Conservation (phyloP, 2,797 vertebrate species). For the Harpagifer antarcticus region DNA sequence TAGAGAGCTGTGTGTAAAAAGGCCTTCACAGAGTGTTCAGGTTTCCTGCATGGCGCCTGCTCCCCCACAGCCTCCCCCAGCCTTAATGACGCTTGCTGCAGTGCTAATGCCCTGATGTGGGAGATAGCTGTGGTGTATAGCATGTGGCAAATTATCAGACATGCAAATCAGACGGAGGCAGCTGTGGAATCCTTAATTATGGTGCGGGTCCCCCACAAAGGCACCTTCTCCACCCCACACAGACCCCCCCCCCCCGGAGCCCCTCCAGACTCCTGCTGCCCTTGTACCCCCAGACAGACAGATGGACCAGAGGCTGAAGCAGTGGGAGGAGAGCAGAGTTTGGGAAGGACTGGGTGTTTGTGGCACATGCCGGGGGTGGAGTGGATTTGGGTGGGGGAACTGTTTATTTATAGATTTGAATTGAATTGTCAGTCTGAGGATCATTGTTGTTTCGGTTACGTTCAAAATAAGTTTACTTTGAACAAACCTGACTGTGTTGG, state of each 20-base stretch:
- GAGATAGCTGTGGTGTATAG: slow-evolving; percentile 72
- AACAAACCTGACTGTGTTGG: neutral
- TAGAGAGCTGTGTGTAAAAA: slow-evolving; percentile 42
- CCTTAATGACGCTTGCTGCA: slow-evolving; percentile 77
- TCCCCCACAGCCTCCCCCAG: slow-evolving; percentile 63
- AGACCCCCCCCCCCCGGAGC: slow-evolving; percentile 34
- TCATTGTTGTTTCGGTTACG: slow-evolving; percentile 46
- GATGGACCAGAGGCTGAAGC: slow-evolving; percentile 78
- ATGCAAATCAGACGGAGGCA: slow-evolving; percentile 84
- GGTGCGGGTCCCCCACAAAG: slow-evolving; percentile 78
- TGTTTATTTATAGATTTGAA: slow-evolving; percentile 72
- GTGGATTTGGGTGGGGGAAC: slow-evolving; percentile 30
- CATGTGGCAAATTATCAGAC: slow-evolving; percentile 84
- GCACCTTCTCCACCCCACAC: slow-evolving; percentile 62
- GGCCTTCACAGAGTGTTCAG: slow-evolving; percentile 48
- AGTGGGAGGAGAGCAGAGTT: slow-evolving; percentile 65
- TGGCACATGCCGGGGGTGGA: slow-evolving; percentile 54
- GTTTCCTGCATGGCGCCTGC: slow-evolving; percentile 62
- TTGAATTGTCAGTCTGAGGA: slow-evolving; percentile 59
- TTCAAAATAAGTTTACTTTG: slow-evolving; percentile 51
- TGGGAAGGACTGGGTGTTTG: slow-evolving; percentile 56
- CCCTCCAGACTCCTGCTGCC: slow-evolving; percentile 68
- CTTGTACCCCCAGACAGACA: slow-evolving; percentile 79
- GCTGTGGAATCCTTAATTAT: slow-evolving; percentile 86
- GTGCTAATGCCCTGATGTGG: slow-evolving; percentile 80